Conservation (phyloP, 2,888 invertebrate species). For the Octonoba sinensis region DNA sequence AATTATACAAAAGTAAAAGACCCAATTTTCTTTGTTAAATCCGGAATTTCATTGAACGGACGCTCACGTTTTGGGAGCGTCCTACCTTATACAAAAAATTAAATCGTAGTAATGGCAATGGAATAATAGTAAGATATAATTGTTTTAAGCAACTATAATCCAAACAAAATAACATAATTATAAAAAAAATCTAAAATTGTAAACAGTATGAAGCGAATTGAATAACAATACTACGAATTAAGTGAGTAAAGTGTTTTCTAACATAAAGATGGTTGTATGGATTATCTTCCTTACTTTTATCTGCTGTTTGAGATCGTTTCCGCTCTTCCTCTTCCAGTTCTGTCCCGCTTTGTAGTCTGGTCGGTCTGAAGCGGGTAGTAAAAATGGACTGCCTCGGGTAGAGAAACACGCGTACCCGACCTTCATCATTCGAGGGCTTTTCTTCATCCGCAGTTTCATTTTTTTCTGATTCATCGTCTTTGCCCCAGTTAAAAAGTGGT, state of each 20-base stretch:
- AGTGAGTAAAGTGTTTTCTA: no score
- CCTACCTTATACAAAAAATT: no score
- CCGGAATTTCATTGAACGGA: no score
- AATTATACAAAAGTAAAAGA: no score
- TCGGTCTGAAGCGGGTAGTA: not conserved
- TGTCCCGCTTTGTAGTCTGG: constrained; percentile 18
- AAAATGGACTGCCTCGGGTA: constrained; percentile 20
- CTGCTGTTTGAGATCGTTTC: constrained; percentile 22
- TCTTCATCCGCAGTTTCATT: constrained; percentile 11
- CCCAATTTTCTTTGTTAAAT: no score
- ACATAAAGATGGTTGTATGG: no score
- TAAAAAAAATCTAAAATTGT: no score
- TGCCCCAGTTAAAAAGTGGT: constrained; percentile 39
- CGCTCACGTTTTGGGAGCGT: no score
- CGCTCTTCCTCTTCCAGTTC: constrained; percentile 43
- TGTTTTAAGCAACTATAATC: not conserved
- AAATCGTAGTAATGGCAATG: no score
- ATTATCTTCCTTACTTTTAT: constrained; percentile 2
- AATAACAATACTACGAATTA: no score
- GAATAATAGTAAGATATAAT: no score
- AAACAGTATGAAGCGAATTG: no score
- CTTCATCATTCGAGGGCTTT: constrained; percentile 28
- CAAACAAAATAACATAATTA: not conserved
- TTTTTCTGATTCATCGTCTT: not conserved
- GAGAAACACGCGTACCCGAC: constrained; percentile 31